phyloP scores from a whole-genome alignment of 2,797 vertebrate species.

The Rhinogobio ventralis region DNA sequence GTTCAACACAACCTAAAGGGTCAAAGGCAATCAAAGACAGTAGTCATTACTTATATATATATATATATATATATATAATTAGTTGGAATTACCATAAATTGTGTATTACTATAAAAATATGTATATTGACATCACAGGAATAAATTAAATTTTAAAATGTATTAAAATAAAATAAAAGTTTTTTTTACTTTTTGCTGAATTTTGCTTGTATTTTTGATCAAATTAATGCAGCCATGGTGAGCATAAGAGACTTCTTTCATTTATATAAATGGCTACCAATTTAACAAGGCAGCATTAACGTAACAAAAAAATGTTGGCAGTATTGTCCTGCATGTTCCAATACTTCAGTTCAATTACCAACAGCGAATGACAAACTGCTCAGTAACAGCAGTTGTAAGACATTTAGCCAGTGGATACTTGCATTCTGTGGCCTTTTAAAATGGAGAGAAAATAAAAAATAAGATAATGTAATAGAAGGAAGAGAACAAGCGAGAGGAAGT shows the following conservation, averaged over 20 bases:
- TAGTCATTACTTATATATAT: too few species aligned
- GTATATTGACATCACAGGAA: too few species aligned
- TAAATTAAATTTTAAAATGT: not conserved
- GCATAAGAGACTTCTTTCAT: not conserved
- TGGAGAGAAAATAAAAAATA: not conserved
- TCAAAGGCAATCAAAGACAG: not conserved
- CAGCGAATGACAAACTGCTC: slow-evolving; percentile 37
- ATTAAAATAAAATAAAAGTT: not conserved
- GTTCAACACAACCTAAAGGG: not conserved
- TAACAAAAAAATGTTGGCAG: not conserved
- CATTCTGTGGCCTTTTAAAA: slow-evolving; percentile 21
- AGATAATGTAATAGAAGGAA: not conserved
- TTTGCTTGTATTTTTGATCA: not conserved
- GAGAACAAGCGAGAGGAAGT: slow-evolving; percentile 11
- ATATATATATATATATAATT: too few species aligned
- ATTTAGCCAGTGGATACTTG: slow-evolving; percentile 37
- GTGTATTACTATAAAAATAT: too few species aligned
- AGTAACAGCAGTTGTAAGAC: slow-evolving; percentile 46
- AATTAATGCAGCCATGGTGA: not conserved
- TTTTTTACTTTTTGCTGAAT: not conserved
- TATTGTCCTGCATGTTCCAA: not conserved
- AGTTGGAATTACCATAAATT: not conserved
- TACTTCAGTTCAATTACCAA: slow-evolving; percentile 20
- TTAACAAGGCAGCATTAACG: not conserved
- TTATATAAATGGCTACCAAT: not conserved